A percentile compares a stretch with the other conserved stretches of the same genome.
Conservation (phyloP, 2,888 invertebrate genomes). For the Carterocephalus palaemon region DNA sequence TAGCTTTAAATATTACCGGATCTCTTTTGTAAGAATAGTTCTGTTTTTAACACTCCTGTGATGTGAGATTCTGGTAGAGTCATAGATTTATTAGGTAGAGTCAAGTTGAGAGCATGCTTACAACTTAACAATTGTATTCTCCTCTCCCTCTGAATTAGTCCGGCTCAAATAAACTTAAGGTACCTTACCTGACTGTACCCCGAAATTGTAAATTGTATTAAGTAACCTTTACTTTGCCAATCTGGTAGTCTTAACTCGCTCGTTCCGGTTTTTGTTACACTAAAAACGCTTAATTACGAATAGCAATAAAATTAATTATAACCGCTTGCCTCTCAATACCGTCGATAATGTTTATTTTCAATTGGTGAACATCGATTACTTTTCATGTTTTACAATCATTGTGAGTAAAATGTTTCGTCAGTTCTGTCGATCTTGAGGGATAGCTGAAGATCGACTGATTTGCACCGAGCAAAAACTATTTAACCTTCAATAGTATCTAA, state of each 20-base stretch:
- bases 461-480: constrained; percentile 29
- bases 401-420: neutral
- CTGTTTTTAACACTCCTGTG: too few species aligned
- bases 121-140: too few species aligned
- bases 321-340: constrained; percentile 6
- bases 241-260: neutral
- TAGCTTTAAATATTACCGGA: too few species aligned
- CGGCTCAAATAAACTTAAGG: too few species aligned
- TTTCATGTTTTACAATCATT: constrained; percentile 3
- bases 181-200: too few species aligned
- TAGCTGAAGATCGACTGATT: constrained; percentile 2
- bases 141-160: too few species aligned
- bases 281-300: constrained; percentile 11
- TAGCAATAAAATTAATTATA: constrained; percentile 8
- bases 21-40: too few species aligned
- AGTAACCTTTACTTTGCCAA: neutral
- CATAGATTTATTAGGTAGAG: too few species aligned
- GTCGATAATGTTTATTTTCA: constrained; percentile 16
- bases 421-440: neutral
- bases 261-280: constrained; percentile 1
- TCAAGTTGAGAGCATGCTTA: too few species aligned
- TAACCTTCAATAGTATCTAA: constrained; percentile 60
- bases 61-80: too few species aligned
- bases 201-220: too few species aligned
- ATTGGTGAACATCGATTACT: constrained; percentile 14